These are phyloP conservation scores for Baronia brevicornis DNA, from an alignment of 2,888 invertebrate genomes.

Conservation along the genomic window DNA sequence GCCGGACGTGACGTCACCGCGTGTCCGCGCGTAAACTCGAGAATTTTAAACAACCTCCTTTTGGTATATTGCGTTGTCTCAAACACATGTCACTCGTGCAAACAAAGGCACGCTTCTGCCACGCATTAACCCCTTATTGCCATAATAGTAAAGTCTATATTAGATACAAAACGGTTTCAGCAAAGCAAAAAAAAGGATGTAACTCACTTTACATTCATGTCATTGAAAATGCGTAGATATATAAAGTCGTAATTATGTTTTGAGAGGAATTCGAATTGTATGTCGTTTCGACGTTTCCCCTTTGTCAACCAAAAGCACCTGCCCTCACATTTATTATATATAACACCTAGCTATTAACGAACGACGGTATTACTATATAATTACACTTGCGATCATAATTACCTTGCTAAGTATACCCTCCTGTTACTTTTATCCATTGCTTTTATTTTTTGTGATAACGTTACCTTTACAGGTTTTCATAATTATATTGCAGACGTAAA, in stretches of 20 bases:
- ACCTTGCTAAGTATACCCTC: slow-evolving; percentile 5
- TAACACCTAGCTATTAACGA: not conserved
- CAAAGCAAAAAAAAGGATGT: slow-evolving; percentile 30
- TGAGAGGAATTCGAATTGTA: slow-evolving; percentile 46
- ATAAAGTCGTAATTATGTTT: slow-evolving; percentile 55
- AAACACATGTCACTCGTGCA: slow-evolving; percentile 57
- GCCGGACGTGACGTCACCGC: slow-evolving; percentile 68
- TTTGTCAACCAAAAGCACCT: slow-evolving; percentile 9
- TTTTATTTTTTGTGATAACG: slow-evolving; percentile 9
- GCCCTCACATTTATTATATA: slow-evolving; percentile 29
- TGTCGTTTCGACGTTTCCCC: slow-evolving; percentile 24
- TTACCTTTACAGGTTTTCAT: slow-evolving; percentile 7
- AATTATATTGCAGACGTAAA: slow-evolving; percentile 6
- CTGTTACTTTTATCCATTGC: not conserved
- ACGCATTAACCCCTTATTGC: slow-evolving; percentile 28
- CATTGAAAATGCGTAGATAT: slow-evolving; percentile 53
- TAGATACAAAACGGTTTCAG: slow-evolving; percentile 20
- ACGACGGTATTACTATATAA: slow-evolving; percentile 4
- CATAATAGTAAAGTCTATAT: slow-evolving; percentile 36
- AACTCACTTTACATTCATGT: slow-evolving; percentile 56
- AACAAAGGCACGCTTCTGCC: slow-evolving; percentile 40
- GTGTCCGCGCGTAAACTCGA: slow-evolving; percentile 58
- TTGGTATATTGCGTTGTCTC: slow-evolving; percentile 56
- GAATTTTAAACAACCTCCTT: slow-evolving; percentile 72
- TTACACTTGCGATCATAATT: slow-evolving; percentile 1